phyloP scores from a whole-genome alignment of 2,888 invertebrate genomes.

The Iselma pallidipennis region DNA sequence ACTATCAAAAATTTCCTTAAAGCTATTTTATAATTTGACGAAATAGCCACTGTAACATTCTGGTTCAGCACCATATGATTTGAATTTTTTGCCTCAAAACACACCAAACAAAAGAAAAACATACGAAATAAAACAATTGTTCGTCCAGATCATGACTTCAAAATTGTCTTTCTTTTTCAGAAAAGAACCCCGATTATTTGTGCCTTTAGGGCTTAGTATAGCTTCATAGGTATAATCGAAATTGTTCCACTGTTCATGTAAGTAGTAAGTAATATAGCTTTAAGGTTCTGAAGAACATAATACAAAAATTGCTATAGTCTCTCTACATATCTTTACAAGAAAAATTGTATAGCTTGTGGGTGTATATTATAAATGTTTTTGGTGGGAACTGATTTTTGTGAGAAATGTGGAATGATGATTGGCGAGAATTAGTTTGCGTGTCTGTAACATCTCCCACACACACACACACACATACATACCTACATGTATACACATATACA shows the following conservation, averaged over 20 bases:
- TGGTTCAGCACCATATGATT: neutral
- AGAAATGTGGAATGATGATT: constrained; percentile 41
- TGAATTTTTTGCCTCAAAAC: no score
- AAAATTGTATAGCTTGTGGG: constrained; percentile 28
- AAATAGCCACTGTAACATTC: neutral
- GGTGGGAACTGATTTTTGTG: constrained; percentile 39
- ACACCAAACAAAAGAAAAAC: neutral
- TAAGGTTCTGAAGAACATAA: neutral
- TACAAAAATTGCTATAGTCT: neutral
- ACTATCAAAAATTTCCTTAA: neutral
- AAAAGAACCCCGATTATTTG: neutral
- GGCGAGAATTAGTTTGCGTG: constrained; percentile 39
- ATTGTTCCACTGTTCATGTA: neutral
- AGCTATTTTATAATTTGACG: neutral
- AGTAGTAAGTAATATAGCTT: neutral
- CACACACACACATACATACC: no score
- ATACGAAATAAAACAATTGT: no score
- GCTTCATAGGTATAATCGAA: neutral
- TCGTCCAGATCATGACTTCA: neutral
- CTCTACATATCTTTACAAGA: no score
- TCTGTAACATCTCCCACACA: constrained; percentile 40
- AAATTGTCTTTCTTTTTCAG: neutral
- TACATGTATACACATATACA: no score
- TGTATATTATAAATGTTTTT: constrained; percentile 12
- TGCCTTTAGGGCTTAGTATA: neutral